Evolutionary conservation across 2,797 vertebrate genomes (phyloP).

Genomic region (Cirrhinus mrigala): DNA sequence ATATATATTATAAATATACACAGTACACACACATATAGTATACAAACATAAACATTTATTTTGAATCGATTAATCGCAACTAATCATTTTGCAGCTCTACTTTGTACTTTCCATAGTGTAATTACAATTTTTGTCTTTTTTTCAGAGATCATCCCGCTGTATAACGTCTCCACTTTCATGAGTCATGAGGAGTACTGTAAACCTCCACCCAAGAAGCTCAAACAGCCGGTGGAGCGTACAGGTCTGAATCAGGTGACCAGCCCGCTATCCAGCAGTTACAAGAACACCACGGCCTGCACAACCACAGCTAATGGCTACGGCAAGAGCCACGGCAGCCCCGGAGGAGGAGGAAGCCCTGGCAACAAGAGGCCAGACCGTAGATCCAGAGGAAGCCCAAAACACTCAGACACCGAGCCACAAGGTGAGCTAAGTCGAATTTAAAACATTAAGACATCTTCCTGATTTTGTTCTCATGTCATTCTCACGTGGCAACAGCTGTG

Average conservation of each 20-base stretch:
- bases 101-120: background rate
- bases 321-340: conserved; percentile 75
- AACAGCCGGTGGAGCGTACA: conserved; percentile 83
- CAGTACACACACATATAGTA: too few species aligned
- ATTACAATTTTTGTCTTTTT: conserved; percentile 43
- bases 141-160: conserved; percentile 87
- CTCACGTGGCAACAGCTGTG: background rate
- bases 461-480: background rate
- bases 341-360: conserved; percentile 58
- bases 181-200: conserved; percentile 86
- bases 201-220: conserved; percentile 88
- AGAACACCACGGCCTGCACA: conserved; percentile 75
- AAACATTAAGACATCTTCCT: background rate
- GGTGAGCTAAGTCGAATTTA: conserved; percentile 39
- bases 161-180: conserved; percentile 85
- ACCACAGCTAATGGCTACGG: conserved; percentile 82
- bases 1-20: too few species aligned
- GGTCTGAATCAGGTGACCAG: conserved; percentile 80
- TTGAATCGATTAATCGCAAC: too few species aligned
- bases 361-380: conserved; percentile 59
- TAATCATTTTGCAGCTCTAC: too few species aligned
- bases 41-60: too few species aligned
- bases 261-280: conserved; percentile 83
- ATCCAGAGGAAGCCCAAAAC: conserved; percentile 62
- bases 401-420: conserved; percentile 55